These are phyloP conservation scores for Danio choprae DNA, from an alignment of 2,797 vertebrate genomes.

Conservation along the genomic window DNA sequence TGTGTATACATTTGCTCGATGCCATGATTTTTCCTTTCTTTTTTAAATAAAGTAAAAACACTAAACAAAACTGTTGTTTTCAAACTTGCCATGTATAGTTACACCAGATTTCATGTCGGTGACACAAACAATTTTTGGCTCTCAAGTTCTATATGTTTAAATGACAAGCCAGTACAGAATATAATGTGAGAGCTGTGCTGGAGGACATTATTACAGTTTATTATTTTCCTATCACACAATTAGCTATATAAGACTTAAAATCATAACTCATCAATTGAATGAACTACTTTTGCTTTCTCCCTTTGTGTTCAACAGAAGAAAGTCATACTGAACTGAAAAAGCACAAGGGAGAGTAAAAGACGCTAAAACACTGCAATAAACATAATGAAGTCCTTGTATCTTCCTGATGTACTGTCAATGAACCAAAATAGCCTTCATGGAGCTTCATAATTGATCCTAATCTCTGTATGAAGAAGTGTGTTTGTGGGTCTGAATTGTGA, in stretches of 20 bases:
- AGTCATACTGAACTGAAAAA: neutral
- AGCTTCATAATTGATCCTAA: neutral
- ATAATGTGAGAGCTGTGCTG: neutral
- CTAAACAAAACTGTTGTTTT: neutral
- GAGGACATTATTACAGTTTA: neutral
- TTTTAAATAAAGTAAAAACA: too few relatives aligned
- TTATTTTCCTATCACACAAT: neutral
- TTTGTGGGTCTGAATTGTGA: constrained; percentile 24
- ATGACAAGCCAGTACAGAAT: neutral
- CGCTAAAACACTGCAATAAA: neutral
- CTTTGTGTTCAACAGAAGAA: constrained; percentile 2
- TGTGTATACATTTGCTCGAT: too few relatives aligned
- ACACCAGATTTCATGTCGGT: neutral
- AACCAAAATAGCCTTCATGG: neutral
- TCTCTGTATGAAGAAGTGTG: neutral
- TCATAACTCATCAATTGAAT: neutral
- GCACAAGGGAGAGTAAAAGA: neutral
- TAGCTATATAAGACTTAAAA: neutral
- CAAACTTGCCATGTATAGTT: neutral
- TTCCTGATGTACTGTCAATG: neutral
- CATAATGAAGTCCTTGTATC: neutral
- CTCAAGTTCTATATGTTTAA: neutral
- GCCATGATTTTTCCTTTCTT: too few relatives aligned
- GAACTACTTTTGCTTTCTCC: neutral
- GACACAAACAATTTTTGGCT: neutral